phyloP scores from a whole-genome alignment of 2,888 invertebrate species.

The Cheilosia vulpina region DNA sequence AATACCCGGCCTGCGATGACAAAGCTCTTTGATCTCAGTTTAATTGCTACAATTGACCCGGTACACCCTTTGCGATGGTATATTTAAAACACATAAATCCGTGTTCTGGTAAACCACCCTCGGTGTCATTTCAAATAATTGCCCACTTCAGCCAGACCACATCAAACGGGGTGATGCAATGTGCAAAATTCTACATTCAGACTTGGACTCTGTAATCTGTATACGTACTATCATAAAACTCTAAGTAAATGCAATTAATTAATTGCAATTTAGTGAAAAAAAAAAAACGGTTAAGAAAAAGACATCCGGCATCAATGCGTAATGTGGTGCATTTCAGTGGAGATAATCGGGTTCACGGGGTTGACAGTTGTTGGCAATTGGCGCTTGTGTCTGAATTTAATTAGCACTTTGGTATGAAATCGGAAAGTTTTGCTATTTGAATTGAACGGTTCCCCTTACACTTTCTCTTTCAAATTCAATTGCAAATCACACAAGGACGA shows the following conservation, averaged over 20 bases:
- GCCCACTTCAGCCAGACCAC: background rate
- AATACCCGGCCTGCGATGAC: slow-evolving; percentile 4
- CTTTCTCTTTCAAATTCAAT: slow-evolving; percentile 21
- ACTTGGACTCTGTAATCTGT: slow-evolving; percentile 14
- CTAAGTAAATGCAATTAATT: slow-evolving; percentile 55
- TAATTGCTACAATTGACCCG: slow-evolving; percentile 70
- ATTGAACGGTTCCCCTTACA: slow-evolving; percentile 2
- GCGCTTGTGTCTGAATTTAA: slow-evolving; percentile 47
- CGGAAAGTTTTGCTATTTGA: slow-evolving; percentile 8
- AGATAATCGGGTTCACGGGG: slow-evolving; percentile 46
- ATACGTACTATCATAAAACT: slow-evolving; percentile 38
- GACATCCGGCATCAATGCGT: slow-evolving; percentile 30
- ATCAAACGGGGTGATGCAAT: slow-evolving; percentile 60
- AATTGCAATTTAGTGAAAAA: slow-evolving; percentile 48
- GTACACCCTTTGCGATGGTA: slow-evolving; percentile 8
- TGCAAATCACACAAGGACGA: slow-evolving; percentile 6
- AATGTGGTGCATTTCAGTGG: slow-evolving; percentile 2
- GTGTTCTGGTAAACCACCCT: background rate
- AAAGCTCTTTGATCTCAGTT: slow-evolving; percentile 58
- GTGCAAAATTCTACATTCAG: slow-evolving; percentile 33
- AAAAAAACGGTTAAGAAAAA: background rate
- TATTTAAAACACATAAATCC: slow-evolving; percentile 32
- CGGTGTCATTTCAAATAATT: slow-evolving; percentile 22
- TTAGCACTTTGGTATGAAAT: slow-evolving; percentile 38
- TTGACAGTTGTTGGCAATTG: slow-evolving; percentile 4